phyloP scores from a whole-genome alignment of 2,113 vertebrate species.

The Anas platyrhynchos region DNA sequence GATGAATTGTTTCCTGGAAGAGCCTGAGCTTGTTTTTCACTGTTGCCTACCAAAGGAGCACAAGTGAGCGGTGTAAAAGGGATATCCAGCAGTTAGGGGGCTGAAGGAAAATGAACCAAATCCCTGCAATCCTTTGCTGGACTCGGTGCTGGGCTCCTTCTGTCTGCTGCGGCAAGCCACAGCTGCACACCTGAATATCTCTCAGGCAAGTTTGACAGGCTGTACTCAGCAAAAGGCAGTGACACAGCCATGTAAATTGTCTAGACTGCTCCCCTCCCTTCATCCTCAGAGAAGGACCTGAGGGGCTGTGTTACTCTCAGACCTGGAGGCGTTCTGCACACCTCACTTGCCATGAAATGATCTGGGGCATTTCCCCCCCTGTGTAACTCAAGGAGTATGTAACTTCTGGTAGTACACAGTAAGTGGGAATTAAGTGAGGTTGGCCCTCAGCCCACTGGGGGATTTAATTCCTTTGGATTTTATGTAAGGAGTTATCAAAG shows the following conservation, averaged over 20 bases:
- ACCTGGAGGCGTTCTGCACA: fast-evolving
- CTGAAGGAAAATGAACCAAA: background rate
- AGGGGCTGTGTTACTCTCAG: background rate
- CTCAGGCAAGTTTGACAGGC: background rate
- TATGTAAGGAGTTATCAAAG: background rate
- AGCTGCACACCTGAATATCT: background rate
- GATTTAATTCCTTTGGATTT: background rate
- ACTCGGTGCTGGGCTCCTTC: background rate
- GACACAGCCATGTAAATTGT: background rate
- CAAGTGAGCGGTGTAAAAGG: background rate
- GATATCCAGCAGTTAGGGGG: background rate
- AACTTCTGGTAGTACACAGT: background rate
- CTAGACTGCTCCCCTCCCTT: background rate
- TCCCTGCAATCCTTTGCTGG: background rate
- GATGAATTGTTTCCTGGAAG: too few relatives aligned
- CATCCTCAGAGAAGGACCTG: background rate
- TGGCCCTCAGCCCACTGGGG: background rate
- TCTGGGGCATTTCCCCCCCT: background rate
- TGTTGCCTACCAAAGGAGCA: background rate
- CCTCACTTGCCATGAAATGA: background rate
- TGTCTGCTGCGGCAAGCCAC: background rate
- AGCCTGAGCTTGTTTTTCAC: background rate
- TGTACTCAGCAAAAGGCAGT: background rate
- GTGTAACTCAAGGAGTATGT: fast-evolving
- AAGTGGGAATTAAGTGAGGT: background rate